These are phyloP conservation scores for Pharmacophagus antenor DNA, from an alignment of 2,888 invertebrate species.

Conservation along the genomic window DNA sequence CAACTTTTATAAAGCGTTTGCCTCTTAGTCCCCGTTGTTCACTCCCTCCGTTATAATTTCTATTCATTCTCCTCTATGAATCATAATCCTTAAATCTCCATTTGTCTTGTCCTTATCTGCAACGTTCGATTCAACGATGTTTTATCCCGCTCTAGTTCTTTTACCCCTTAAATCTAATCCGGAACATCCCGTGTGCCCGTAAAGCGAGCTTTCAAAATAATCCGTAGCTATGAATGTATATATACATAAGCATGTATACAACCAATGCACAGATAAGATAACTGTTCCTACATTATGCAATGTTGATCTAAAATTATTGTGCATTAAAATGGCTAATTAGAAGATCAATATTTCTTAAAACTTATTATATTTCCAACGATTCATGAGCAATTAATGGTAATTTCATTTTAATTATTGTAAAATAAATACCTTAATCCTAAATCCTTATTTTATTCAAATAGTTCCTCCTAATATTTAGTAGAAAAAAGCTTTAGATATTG, in stretches of 20 bases:
- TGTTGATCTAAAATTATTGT: too few species aligned
- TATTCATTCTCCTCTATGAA: constrained; percentile 78
- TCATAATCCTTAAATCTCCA: constrained; percentile 80
- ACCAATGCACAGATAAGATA: constrained; percentile 30
- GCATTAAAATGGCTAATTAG: too few species aligned
- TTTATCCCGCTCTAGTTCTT: constrained; percentile 67
- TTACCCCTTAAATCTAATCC: constrained; percentile 80
- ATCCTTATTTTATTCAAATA: too few species aligned
- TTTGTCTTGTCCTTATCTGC: constrained; percentile 57
- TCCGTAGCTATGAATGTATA: constrained; percentile 32
- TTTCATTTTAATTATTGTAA: too few species aligned
- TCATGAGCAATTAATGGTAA: too few species aligned
- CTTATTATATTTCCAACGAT: too few species aligned
- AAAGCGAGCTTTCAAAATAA: constrained; percentile 56
- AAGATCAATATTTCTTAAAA: too few species aligned
- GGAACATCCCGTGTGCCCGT: constrained; percentile 70
- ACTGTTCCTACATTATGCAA: background rate
- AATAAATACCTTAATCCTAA: too few species aligned
- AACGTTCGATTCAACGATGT: constrained; percentile 42
- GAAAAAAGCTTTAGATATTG: too few species aligned
- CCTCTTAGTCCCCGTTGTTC: constrained; percentile 57
- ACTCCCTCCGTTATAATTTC: constrained; percentile 75
- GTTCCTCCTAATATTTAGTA: too few species aligned
- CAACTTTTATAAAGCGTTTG: constrained; percentile 44
- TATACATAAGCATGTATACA: background rate